phyloP scores from a whole-genome alignment of 2,888 invertebrate genomes.

The Frankliniella fusca region DNA sequence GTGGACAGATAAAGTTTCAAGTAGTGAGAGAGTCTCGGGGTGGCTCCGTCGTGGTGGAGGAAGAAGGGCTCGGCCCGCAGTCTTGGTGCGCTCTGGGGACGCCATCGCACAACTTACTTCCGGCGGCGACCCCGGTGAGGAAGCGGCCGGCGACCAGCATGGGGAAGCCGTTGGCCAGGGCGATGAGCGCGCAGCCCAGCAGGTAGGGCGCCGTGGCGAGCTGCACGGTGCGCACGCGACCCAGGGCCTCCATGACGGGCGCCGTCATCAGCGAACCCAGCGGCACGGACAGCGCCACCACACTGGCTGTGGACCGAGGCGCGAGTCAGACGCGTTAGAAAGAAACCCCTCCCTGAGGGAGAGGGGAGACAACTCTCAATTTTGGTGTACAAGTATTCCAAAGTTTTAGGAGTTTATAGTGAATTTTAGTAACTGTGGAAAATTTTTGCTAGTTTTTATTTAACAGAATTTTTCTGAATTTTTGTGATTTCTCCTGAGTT shows the following conservation, averaged over 20 bases:
- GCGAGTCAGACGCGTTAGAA: neutral
- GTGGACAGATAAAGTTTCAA: too few relatives aligned
- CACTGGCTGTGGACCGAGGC: conserved; percentile 50
- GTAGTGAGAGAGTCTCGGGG: too few relatives aligned
- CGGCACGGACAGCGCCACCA: conserved; percentile 55
- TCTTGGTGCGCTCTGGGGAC: too few relatives aligned
- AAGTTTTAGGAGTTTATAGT: too few relatives aligned
- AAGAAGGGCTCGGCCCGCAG: too few relatives aligned
- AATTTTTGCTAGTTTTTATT: too few relatives aligned
- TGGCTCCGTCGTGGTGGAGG: too few relatives aligned
- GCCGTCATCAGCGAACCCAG: conserved; percentile 54
- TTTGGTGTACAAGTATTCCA: too few relatives aligned
- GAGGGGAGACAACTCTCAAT: too few relatives aligned
- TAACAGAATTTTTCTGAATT: too few relatives aligned
- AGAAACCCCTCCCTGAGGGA: neutral
- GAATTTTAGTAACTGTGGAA: too few relatives aligned
- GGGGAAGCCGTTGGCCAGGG: conserved; percentile 51
- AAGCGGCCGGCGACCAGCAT: conserved; percentile 54
- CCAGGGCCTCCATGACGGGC: conserved; percentile 55
- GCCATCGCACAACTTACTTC: conserved; percentile 42
- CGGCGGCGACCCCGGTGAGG: conserved; percentile 54
- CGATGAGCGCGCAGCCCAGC: conserved; percentile 56
- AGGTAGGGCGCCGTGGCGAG: conserved; percentile 54
- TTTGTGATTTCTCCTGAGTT: too few relatives aligned
- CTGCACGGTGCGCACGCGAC: conserved; percentile 55